Conservation (phyloP, 35 echinoderm and acorn worm genomes). For the Anneissia japonica region DNA sequence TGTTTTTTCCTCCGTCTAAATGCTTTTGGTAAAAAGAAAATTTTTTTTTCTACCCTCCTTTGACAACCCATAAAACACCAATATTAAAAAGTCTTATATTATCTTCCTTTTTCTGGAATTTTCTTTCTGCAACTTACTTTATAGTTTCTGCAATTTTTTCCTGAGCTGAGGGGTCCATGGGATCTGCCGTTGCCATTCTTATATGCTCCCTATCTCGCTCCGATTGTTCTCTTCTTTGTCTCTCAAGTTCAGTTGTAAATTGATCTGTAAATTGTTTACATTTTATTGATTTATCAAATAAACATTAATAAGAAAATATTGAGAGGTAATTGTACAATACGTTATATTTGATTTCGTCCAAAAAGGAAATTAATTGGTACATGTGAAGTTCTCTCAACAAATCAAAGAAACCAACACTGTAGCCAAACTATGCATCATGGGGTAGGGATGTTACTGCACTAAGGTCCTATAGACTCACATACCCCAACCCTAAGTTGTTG, state of each 20-base stretch:
- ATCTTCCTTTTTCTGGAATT: too few relatives aligned
- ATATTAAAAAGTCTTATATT: too few relatives aligned
- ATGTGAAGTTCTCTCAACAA: not conserved
- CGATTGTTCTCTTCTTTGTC: conserved; percentile 64
- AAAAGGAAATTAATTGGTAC: not conserved
- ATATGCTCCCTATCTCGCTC: conserved; percentile 65
- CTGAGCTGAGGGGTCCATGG: conserved; percentile 78
- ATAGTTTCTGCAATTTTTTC: conserved; percentile 81
- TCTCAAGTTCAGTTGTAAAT: conserved; percentile 73
- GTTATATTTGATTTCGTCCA: not conserved
- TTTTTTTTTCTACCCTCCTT: too few relatives aligned
- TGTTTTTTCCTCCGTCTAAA: too few relatives aligned
- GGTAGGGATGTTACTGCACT: not conserved
- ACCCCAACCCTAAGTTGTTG: too few relatives aligned
- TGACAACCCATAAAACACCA: too few relatives aligned
- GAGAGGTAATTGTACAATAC: not conserved
- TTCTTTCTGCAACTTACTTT: conserved; percentile 52
- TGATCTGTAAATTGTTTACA: conserved; percentile 33
- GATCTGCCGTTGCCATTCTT: conserved; percentile 73
- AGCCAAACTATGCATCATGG: not conserved
- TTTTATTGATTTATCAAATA: not conserved
- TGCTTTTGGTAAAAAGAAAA: too few relatives aligned
- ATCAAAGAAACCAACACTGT: not conserved
- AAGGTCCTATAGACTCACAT: too few relatives aligned
- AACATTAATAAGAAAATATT: not conserved